Percentiles rank a stretch among this genome's conserved stretches.
phyloP scores from a whole-genome alignment of 2,113 vertebrate genomes.

The Microcebus lehilahytsara region DNA sequence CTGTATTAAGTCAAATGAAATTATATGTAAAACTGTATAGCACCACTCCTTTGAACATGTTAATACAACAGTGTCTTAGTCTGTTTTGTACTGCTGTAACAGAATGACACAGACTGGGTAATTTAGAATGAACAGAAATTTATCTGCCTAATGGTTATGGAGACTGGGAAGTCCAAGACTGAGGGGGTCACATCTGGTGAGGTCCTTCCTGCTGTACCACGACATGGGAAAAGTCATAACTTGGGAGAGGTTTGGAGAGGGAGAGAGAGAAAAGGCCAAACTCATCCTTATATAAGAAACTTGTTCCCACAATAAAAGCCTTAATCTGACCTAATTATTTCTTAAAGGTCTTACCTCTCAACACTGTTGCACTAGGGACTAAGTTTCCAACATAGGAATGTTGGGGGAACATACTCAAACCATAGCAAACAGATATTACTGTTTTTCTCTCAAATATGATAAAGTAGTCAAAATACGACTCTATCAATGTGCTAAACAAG shows the following conservation, averaged over 20 bases:
- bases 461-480: not conserved
- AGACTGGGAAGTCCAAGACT: not conserved
- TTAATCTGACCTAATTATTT: not conserved
- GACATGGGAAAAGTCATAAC: not conserved
- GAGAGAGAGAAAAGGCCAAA: not conserved
- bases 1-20: not conserved
- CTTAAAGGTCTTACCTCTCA: not conserved
- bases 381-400: not conserved
- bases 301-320: not conserved
- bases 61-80: not conserved
- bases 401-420: not conserved
- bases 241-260: not conserved
- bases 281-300: not conserved
- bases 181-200: not conserved
- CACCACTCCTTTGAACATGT: not conserved
- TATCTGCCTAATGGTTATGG: not conserved
- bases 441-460: not conserved
- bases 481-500: not conserved
- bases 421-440: not conserved
- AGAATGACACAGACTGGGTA: not conserved
- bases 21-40: not conserved
- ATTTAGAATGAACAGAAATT: not conserved
- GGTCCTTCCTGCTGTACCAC: not conserved
- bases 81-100: not conserved
- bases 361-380: not conserved